phyloP scores from a whole-genome alignment of 2,113 vertebrate species.

The Brienomyrus brachyistius region DNA sequence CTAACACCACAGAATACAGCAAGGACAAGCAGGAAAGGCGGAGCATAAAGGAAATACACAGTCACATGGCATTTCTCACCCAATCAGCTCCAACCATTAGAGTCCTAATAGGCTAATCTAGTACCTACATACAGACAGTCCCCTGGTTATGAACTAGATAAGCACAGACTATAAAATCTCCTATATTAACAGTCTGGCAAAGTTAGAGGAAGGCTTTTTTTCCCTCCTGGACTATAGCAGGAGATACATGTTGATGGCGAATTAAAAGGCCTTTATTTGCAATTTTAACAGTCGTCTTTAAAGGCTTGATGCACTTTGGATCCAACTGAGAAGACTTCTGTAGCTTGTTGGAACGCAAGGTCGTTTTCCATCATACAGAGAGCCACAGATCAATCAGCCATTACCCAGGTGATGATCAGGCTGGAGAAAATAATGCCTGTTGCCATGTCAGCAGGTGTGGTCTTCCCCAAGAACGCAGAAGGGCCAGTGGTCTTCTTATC shows the following conservation, averaged over 20 bases:
- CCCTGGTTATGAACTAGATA: background rate
- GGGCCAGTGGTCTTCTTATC: background rate
- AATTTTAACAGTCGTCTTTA: background rate
- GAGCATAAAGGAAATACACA: background rate
- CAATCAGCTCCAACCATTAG: background rate
- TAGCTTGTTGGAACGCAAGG: background rate
- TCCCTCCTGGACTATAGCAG: background rate
- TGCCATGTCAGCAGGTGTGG: conserved; percentile 1
- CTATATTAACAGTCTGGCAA: background rate
- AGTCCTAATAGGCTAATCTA: background rate
- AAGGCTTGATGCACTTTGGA: background rate
- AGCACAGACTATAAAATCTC: background rate
- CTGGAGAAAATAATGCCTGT: background rate
- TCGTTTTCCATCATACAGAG: background rate
- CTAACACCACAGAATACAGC: background rate
- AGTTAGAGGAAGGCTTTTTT: background rate
- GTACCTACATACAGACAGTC: background rate
- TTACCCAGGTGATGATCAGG: background rate
- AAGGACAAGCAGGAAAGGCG: background rate
- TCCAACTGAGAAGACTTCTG: background rate
- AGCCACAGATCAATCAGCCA: background rate
- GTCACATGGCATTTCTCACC: background rate
- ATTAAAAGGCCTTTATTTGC: background rate
- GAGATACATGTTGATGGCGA: background rate
- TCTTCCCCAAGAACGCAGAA: background rate